Conservation (phyloP, 1,140 invertebrate genomes). For the Meteorus sp. region DNA sequence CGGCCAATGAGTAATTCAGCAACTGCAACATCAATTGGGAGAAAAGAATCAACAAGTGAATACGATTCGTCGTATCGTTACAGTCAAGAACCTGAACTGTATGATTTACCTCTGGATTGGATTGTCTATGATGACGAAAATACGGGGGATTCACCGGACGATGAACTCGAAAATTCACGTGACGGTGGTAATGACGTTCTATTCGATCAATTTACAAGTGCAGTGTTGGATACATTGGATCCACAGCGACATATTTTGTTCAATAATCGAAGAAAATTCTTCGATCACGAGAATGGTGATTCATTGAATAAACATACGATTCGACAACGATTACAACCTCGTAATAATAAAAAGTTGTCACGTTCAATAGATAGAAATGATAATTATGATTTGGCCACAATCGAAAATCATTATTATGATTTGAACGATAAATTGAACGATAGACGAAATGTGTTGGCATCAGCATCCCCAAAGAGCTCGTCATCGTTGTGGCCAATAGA, state of each 20-base stretch:
- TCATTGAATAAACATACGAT: too few relatives aligned
- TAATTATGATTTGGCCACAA: neutral
- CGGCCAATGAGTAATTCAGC: neutral
- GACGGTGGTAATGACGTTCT: neutral
- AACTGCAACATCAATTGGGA: neutral
- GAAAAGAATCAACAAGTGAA: constrained; percentile 3
- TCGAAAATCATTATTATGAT: neutral
- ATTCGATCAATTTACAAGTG: too few relatives aligned
- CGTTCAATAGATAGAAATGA: neutral
- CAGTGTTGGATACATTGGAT: neutral
- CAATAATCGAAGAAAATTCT: neutral
- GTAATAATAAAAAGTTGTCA: neutral
- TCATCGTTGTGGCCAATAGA: constrained; percentile 3
- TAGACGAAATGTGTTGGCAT: neutral
- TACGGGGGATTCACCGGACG: neutral
- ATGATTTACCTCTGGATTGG: constrained; percentile 22
- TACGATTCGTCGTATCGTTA: constrained; percentile 13
- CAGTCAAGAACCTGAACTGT: constrained; percentile 1
- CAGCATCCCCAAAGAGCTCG: constrained; percentile 5
- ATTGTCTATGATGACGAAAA: neutral
- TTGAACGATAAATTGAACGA: neutral
- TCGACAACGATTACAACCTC: too few relatives aligned
- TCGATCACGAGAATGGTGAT: neutral
- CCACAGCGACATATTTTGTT: neutral
- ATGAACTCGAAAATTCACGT: neutral